Evolutionary conservation across 2,797 vertebrate genomes (phyloP), one percentile per base, ranked within the genome.

Genomic region (Carcharodon carcharias): DNA sequence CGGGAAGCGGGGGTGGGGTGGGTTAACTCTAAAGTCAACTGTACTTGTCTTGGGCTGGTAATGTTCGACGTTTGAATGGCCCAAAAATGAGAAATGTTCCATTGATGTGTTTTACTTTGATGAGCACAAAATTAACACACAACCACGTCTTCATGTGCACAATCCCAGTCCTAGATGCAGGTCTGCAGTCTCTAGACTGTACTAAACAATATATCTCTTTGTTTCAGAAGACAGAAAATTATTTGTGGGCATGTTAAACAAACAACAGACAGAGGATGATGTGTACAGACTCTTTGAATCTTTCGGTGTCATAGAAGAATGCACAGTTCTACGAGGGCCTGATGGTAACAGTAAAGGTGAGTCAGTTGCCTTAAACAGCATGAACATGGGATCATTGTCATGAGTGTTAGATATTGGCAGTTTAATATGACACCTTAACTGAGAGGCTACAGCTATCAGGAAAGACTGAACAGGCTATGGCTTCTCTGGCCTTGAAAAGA

Each of bases 291-390:
- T 99, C 97, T 99, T 99, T 96, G 99, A 99, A 98, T 99, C 99
- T 28, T 99, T 99, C 58, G 99, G 99, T 97, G 99, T 99, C 97
- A 99, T 99, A 54, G 99, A 99, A 96, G 99, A 99, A 97, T 99
- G 99, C 98, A 99, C 99, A 0, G 99, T 99, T 97, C 98, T 99
- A 97, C 98, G 99, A 97, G 99, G 99, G 96, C 99, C 99, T 0
- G 99, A 99, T 12, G 99, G 99, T 96, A 99, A 99, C 98, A 99
- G 99, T 98, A 99, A 99, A 99, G 99, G 99, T 99, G 98, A 97
- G 97, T 97, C 96, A 50, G 0, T 45, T 0, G 16, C n/a, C 80
- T 4, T 82, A n/a, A 99, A 99, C 98, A 99, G 99, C 98, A 99
- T 82, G 80, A 99, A 99, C 99, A 99, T 99, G 61, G n/a, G 73